Evolutionary conservation across 2,113 vertebrate species (phyloP).

Genomic region (Tenebrosternarchus preto): DNA sequence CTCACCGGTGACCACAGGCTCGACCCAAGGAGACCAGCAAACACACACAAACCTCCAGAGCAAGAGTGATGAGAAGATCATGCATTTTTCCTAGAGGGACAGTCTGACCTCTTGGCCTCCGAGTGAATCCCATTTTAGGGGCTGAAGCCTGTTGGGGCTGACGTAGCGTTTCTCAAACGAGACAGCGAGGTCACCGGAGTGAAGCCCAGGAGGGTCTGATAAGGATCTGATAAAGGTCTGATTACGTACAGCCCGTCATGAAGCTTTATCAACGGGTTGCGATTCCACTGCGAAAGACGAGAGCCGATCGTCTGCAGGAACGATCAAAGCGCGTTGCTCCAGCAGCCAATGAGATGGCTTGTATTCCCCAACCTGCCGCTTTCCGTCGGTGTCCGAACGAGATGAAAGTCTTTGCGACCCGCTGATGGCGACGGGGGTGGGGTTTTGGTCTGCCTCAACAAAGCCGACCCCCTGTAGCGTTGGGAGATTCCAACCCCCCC

Average conservation of each 20-base stretch:
- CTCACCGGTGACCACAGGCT: slow-evolving; percentile 44
- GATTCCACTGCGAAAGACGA: no score
- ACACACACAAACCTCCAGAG: slow-evolving; percentile 18
- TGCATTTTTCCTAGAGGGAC: slow-evolving; percentile 28
- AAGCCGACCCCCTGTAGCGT: slow-evolving; percentile 56
- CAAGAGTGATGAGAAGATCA: slow-evolving; percentile 29
- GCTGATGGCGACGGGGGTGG: not conserved
- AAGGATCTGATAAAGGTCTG: no score
- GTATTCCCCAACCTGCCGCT: not conserved
- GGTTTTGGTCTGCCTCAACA: slow-evolving; percentile 54
- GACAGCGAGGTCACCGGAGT: slow-evolving; percentile 4
- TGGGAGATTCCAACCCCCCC: slow-evolving; percentile 61
- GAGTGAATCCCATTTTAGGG: slow-evolving; percentile 15
- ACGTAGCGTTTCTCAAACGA: not conserved
- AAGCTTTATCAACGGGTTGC: not conserved
- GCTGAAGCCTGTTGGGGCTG: not conserved
- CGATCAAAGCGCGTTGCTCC: slow-evolving; percentile 5
- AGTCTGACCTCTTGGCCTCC: slow-evolving; percentile 47
- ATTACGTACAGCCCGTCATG: not conserved
- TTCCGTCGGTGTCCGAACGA: slow-evolving; percentile 28
- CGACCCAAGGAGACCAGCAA: slow-evolving; percentile 12
- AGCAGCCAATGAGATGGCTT: not conserved
- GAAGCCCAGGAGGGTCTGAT: not conserved
- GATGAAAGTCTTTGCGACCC: slow-evolving; percentile 66
- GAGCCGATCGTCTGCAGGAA: not conserved